Evolutionary conservation across 2,797 vertebrate species (phyloP).

Genomic region (Poecilia wingei): DNA sequence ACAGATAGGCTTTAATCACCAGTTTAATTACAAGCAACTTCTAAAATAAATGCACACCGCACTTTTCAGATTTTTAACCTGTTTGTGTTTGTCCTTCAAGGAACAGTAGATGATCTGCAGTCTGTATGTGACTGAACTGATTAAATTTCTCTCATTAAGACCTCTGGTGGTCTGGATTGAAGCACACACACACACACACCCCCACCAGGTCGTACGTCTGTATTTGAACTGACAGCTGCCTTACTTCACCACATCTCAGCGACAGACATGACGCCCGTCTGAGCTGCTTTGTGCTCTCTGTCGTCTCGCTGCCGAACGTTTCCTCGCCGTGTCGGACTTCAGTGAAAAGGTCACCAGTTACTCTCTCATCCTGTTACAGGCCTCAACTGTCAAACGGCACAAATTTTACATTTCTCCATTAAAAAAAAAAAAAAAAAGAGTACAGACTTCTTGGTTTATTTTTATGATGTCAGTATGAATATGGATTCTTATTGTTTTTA

Average conservation of each 20-base stretch:
- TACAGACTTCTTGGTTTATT: conserved; percentile 55
- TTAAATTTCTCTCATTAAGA: conserved; percentile 66
- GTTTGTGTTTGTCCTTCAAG: neutral
- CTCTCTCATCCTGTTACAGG: conserved; percentile 41
- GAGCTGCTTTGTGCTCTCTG: conserved; percentile 53
- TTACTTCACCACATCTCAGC: conserved; percentile 68
- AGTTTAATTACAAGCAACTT: neutral
- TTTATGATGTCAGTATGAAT: conserved; percentile 74
- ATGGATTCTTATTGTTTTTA: conserved; percentile 73
- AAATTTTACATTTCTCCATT: conserved; percentile 51
- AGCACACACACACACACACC: conserved; percentile 34
- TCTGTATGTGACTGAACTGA: conserved; percentile 55
- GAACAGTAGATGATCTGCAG: conserved; percentile 49
- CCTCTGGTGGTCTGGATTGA: conserved; percentile 51
- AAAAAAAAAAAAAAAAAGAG: conserved; percentile 28
- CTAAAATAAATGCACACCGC: neutral
- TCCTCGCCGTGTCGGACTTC: conserved; percentile 44
- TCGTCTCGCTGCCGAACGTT: conserved; percentile 25
- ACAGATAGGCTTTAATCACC: neutral
- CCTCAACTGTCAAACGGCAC: conserved; percentile 48
- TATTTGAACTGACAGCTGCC: conserved; percentile 79
- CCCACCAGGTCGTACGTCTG: conserved; percentile 57
- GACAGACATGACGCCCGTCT: conserved; percentile 50
- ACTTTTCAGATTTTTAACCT: conserved; percentile 1
- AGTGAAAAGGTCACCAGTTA: conserved; percentile 10